Conservation (phyloP, 2,888 invertebrate species). For the Neuroscelio doddi region DNA sequence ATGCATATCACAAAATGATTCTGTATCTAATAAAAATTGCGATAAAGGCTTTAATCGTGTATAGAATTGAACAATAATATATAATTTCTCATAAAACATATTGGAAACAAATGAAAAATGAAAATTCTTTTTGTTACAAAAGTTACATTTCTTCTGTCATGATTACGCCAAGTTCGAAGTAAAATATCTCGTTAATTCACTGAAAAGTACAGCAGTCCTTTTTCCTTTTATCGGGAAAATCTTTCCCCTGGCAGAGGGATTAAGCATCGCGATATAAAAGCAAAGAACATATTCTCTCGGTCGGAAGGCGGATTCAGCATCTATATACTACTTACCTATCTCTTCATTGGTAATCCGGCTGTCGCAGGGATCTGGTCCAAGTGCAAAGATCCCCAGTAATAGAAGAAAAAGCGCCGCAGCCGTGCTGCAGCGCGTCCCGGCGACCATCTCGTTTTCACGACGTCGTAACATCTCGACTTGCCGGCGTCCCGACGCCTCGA, state of each 20-base stretch:
- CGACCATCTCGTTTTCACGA: conserved; percentile 49
- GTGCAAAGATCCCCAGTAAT: conserved; percentile 43
- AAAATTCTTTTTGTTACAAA: no score
- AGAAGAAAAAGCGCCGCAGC: conserved; percentile 42
- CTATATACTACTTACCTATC: conserved; percentile 62
- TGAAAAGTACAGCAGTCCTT: neutral
- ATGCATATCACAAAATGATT: no score
- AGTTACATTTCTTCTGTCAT: no score
- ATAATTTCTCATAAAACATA: no score
- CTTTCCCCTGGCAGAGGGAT: neutral
- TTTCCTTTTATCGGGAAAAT: neutral
- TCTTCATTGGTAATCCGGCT: conserved; percentile 67
- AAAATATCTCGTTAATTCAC: neutral
- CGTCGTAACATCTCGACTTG: conserved; percentile 55
- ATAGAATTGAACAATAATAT: no score
- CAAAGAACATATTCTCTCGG: neutral
- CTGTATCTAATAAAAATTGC: no score
- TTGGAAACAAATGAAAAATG: no score
- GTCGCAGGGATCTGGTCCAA: conserved; percentile 44
- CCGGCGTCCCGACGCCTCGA: conserved; percentile 55
- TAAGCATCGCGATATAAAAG: neutral
- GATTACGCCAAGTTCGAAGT: no score
- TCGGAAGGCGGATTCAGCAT: neutral
- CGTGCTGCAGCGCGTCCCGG: conserved; percentile 28
- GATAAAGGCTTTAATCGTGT: no score